Evolutionary conservation across 35 echinoderm and acorn worm genomes (phyloP).

Genomic region (Ophiothrix spiculata): DNA sequence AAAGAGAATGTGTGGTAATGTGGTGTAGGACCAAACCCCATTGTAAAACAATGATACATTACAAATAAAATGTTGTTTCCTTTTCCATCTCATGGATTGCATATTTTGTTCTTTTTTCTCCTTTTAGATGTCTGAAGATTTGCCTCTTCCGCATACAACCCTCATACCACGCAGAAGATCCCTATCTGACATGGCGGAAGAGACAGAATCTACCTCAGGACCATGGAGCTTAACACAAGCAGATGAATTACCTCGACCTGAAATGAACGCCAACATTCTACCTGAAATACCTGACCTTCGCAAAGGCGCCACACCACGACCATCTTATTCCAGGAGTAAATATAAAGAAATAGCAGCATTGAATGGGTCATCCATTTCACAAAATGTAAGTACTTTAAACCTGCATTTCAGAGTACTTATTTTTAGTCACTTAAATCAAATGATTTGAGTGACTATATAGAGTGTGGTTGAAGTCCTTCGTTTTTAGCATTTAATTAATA

Average conservation of each 20-base stretch:
- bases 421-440: too few species aligned
- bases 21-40: too few species aligned
- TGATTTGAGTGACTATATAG: too few species aligned
- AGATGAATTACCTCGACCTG: not conserved
- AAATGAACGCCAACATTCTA: not conserved
- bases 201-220: not conserved
- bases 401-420: too few species aligned
- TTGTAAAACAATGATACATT: too few species aligned
- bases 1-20: too few species aligned
- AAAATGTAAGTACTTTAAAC: too few species aligned
- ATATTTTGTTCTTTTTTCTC: not conserved
- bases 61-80: too few species aligned
- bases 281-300: not conserved
- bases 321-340: constrained; percentile 33
- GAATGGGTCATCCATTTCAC: not conserved
- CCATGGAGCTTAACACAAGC: constrained; percentile 11
- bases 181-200: not conserved
- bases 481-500: too few species aligned
- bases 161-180: not conserved
- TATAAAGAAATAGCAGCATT: constrained; percentile 16
- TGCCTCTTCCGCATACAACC: constrained; percentile 1
- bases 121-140: not conserved
- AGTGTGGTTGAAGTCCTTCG: too few species aligned
- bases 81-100: too few species aligned
- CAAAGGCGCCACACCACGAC: constrained; percentile 4